Base-by-base conservation (phyloP, 2,888 invertebrate genomes). In the Gymnocheta viridis region DNA sequence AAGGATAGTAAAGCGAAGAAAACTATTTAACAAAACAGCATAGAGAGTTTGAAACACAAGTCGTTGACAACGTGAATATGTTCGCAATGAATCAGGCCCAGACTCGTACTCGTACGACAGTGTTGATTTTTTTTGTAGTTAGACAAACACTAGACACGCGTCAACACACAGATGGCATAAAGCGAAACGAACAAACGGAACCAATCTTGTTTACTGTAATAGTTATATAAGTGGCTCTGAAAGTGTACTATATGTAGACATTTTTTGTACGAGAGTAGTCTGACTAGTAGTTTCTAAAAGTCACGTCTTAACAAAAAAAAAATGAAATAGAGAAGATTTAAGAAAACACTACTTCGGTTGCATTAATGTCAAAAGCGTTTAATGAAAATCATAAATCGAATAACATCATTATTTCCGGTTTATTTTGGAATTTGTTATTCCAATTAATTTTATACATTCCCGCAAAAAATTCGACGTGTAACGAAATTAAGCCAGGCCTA, bases 31-130 rank as follows among this genome's bases (percentile, higher is more conserved):
- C 51, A 54, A 72, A 72, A 72, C 64, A 62, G 14, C 29, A 19
- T 19, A 29, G 12, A n/a, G 22, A 35, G 32, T 62, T 51, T 78
- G 44, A 51, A 47, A 49, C 66, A 51, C 66, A 83, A 58, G 67
- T 62, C 69, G 73, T 51, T 81, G 81, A 77, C 77, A 81, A 73
- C 69, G 49, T 77, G 56, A 78, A 51, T 56, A 51, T 29, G 60
- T 70, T 69, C 41, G 17, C 47, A 44, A 74, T 49, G 51, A 19
- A 54, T 49, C 29, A 51, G 38, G 51, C 17, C 38, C 32, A 69
- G 27, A 56, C 17, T 35, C n/a, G 14, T n/a, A n/a, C n/a, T n/a
- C n/a, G n/a, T n/a, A n/a, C n/a, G n/a, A n/a, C n/a, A n/a, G n/a
- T n/a, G n/a, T n/a, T n/a, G n/a, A n/a, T 44, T 4, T 44, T 35